Conservation (phyloP, 2,888 invertebrate genomes). For the Bhutanitis thaidina region DNA sequence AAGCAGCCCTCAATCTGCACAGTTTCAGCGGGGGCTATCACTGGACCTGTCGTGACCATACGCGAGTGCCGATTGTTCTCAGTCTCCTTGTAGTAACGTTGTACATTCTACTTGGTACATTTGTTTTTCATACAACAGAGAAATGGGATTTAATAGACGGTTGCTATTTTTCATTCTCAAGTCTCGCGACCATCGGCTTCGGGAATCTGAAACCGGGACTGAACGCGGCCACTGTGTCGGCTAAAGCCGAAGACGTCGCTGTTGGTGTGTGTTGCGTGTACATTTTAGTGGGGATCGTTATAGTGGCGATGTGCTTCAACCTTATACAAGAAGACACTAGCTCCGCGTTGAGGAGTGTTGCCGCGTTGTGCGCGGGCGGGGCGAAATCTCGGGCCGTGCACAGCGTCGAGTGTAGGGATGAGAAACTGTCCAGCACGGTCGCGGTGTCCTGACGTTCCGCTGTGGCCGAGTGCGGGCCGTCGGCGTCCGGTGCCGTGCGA, state of each 20-base stretch:
- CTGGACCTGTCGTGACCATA: conserved; percentile 76
- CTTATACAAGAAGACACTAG: conserved; percentile 88
- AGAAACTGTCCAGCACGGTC: conserved; percentile 70
- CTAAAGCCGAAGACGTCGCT: conserved; percentile 81
- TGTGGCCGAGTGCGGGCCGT: conserved; percentile 51
- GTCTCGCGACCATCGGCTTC: conserved; percentile 90
- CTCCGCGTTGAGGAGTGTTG: conserved; percentile 36
- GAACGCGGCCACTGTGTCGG: conserved; percentile 67
- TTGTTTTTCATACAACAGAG: conserved; percentile 94
- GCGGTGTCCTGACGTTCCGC: conserved; percentile 80
- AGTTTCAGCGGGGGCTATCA: conserved; percentile 57
- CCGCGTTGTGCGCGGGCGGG: conserved; percentile 45
- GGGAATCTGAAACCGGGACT: conserved; percentile 87
- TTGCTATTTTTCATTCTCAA: conserved; percentile 89
- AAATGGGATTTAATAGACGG: conserved; percentile 95
- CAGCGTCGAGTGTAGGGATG: conserved; percentile 66
- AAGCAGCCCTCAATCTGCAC: conserved; percentile 65
- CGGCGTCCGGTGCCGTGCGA: conserved; percentile 37
- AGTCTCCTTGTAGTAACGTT: conserved; percentile 91
- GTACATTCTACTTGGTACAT: conserved; percentile 93
- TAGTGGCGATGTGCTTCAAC: conserved; percentile 93
- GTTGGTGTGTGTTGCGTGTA: conserved; percentile 89
- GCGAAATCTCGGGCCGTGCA: conserved; percentile 58
- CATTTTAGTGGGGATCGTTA: conserved; percentile 90
- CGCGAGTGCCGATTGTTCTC: conserved; percentile 92